phyloP scores from a whole-genome alignment of 2,888 invertebrate species.

The Apodemia duryi region DNA sequence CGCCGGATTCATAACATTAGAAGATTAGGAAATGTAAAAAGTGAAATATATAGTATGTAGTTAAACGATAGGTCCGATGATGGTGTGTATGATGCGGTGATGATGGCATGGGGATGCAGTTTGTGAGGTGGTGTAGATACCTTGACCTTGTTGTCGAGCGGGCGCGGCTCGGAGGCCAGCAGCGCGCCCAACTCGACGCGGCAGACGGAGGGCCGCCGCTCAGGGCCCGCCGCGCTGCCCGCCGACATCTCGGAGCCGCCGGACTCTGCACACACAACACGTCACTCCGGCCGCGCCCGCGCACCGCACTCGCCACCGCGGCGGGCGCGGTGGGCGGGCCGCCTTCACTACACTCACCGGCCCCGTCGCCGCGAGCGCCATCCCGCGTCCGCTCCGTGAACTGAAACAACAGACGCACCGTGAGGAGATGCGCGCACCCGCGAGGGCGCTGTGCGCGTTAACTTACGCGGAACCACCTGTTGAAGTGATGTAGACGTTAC shows the following conservation, averaged over 20 bases:
- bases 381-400: slow-evolving; percentile 69
- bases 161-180: slow-evolving; percentile 83
- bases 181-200: slow-evolving; percentile 82
- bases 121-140: slow-evolving; percentile 52
- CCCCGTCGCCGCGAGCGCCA: slow-evolving; percentile 64
- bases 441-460: slow-evolving; percentile 2
- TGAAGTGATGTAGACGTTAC: slow-evolving; percentile 31
- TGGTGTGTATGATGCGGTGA: neutral
- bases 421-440: slow-evolving; percentile 23
- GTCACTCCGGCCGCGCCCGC: slow-evolving; percentile 28
- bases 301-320: slow-evolving; percentile 45
- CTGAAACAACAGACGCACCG: slow-evolving; percentile 49
- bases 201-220: slow-evolving; percentile 66
- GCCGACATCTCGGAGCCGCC: slow-evolving; percentile 66
- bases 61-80: neutral
- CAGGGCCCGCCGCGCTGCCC: slow-evolving; percentile 51
- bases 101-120: slow-evolving; percentile 35
- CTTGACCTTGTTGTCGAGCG: slow-evolving; percentile 87
- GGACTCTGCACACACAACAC: slow-evolving; percentile 55
- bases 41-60: neutral
- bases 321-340: slow-evolving; percentile 36
- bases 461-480: slow-evolving; percentile 28
- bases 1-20: too few relatives aligned
- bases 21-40: too few relatives aligned
- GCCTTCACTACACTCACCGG: slow-evolving; percentile 51